Percentiles rank a stretch among this genome's conserved stretches.
Evolutionary conservation across 1,140 invertebrate species (phyloP).

Genomic region (Drosophila saltans): DNA sequence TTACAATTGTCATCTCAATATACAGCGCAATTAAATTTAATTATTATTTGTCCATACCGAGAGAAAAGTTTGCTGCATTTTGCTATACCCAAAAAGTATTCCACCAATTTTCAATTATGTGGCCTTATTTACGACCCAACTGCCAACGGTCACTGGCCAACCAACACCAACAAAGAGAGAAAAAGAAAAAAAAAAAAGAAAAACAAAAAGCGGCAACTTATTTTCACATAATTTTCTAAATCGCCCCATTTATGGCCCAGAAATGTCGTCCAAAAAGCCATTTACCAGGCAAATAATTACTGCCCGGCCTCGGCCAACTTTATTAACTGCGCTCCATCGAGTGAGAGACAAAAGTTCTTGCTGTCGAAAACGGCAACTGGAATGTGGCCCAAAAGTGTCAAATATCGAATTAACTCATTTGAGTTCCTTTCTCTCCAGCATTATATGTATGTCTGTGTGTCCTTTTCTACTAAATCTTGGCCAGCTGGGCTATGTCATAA

Average conservation of each 20-base stretch:
- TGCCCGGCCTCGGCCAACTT: constrained; percentile 56
- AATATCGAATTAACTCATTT: constrained; percentile 82
- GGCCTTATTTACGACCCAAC: constrained; percentile 62
- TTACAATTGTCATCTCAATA: constrained; percentile 62
- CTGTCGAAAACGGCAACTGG: constrained; percentile 25
- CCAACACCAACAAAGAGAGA: constrained; percentile 40
- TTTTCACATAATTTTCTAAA: constrained; percentile 77
- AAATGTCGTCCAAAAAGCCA: constrained; percentile 69
- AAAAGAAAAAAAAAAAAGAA: too few species aligned
- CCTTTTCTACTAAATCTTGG: constrained; percentile 64
- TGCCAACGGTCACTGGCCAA: constrained; percentile 41
- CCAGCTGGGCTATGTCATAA: constrained; percentile 73
- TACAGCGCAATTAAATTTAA: constrained; percentile 76
- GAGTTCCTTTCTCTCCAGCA: constrained; percentile 23
- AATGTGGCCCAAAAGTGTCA: constrained; percentile 76
- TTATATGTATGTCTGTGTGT: background rate
- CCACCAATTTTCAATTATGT: constrained; percentile 62
- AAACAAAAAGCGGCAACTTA: constrained; percentile 54
- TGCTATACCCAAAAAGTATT: constrained; percentile 35
- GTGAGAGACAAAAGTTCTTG: constrained; percentile 37
- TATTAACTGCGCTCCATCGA: constrained; percentile 64
- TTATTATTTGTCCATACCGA: constrained; percentile 65
- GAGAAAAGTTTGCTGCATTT: constrained; percentile 37
- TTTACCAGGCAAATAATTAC: constrained; percentile 79
- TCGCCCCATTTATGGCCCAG: constrained; percentile 64